Evolutionary conservation across 2,113 vertebrate species (phyloP).

Genomic region (Notarius lentiginosus): DNA sequence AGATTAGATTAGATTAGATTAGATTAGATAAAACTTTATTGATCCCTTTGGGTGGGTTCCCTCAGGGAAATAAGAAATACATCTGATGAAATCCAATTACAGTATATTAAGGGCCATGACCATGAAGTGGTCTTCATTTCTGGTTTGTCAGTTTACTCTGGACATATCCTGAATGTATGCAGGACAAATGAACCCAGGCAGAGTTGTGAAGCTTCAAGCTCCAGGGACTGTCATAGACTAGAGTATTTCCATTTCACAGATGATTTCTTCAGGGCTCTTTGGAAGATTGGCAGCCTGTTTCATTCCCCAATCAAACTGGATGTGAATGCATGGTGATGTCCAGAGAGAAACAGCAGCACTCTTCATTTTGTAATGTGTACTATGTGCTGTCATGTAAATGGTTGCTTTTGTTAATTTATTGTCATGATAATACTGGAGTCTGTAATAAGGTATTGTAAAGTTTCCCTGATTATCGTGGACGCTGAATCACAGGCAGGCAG

Average conservation of each 20-base stretch:
- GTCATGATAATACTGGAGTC: neutral
- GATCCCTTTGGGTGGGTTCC: no score
- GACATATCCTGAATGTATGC: constrained; percentile 41
- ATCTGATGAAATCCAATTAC: constrained; percentile 39
- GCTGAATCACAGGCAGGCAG: no score
- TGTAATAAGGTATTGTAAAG: no score
- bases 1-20: neutral
- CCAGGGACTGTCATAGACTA: constrained; percentile 42
- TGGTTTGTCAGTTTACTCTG: constrained; percentile 38
- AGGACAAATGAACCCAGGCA: constrained; percentile 44
- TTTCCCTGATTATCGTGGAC: no score
- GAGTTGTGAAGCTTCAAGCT: constrained; percentile 33
- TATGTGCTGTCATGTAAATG: neutral
- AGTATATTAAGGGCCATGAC: constrained; percentile 18
- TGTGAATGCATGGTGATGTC: constrained; percentile 25
- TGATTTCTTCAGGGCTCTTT: constrained; percentile 51
- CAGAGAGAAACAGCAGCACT: constrained; percentile 7
- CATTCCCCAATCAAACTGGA: constrained; percentile 31
- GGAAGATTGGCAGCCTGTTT: constrained; percentile 46
- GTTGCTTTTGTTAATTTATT: neutral
- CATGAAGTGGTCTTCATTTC: constrained; percentile 19
- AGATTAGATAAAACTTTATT: no score
- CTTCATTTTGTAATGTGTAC: neutral
- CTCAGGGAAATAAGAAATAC: neutral
- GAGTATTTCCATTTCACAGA: constrained; percentile 55